Evolutionary conservation across 2,113 vertebrate species (phyloP), one percentile per base, ranked within the genome.

Genomic region (Numida meleagris): DNA sequence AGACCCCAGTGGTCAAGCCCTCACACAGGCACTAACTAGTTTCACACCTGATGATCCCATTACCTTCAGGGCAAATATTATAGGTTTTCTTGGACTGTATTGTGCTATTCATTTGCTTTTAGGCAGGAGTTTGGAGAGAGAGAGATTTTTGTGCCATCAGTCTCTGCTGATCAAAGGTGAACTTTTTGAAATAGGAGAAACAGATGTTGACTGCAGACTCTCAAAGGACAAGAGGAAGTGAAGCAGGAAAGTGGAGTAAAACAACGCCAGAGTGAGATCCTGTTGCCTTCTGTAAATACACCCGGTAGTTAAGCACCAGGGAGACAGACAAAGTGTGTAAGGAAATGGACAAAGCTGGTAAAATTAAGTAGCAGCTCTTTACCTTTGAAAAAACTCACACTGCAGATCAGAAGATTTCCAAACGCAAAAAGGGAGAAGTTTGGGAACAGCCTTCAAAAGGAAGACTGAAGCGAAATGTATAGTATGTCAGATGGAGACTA

Each of bases 131-230:
- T 3, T 68, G 43, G 46, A 63, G 66, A 59, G 14, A 65, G 4
- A 21, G 1, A 0, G 17, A 13, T 33, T 34, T 46, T 23, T 63
- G 46, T 74, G 19, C 27, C 29, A 58, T n/a, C 14, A 0, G 4
- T 29, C 21, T 10, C 45, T 88, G 48, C 55, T 45, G 42, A 27
- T 9, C 8, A 63, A 79, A 74, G 74, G 57, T 15, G 17, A 46
- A 53, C 25, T 9, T 59, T 58, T 68, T 55, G 43, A 63, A 76
- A 38, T 2, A 43, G 51, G 33, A 88, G 34, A 82, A 85, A n/a
- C 8, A 51, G 36, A 14, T 62, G 27, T 10, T 14, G 40, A 45
- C 82, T 55, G 16, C 18, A n/a, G 51, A 43, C 24, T 33, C 8
- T 24, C 12, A 55, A 16, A 90, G 3, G 2, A 1, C 21, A 70